A percentile compares a stretch with the other conserved stretches of the same genome.
These are phyloP conservation scores for Glossosoma conforme DNA, from an alignment of 1,140 invertebrate genomes.

Conservation along the genomic window DNA sequence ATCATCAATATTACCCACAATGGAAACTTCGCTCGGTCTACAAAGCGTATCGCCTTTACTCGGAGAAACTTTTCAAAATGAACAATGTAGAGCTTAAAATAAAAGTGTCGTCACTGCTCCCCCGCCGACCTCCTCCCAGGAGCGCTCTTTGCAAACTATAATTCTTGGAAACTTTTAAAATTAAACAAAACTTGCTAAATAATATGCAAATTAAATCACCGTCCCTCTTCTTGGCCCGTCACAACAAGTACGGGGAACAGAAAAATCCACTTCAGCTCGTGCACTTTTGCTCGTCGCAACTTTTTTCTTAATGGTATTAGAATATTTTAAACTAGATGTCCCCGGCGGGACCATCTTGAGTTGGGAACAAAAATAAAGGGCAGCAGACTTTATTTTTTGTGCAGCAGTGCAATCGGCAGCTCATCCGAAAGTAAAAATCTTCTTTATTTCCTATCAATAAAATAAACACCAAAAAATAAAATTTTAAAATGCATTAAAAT, in stretches of 20 bases:
- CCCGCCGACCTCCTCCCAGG: slow-evolving; percentile 7
- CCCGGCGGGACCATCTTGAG: slow-evolving; percentile 5
- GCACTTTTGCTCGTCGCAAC: slow-evolving; percentile 13
- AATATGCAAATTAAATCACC: slow-evolving; percentile 32
- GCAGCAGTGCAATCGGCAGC: too few relatives aligned
- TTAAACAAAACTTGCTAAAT: slow-evolving; percentile 31
- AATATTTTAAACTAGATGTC: slow-evolving; percentile 29
- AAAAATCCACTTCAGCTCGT: slow-evolving; percentile 21
- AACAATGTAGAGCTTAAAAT: slow-evolving; percentile 24
- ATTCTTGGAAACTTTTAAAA: slow-evolving; percentile 31
- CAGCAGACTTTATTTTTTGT: too few relatives aligned
- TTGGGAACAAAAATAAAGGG: too few relatives aligned
- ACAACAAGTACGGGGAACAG: slow-evolving; percentile 20
- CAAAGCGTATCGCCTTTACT: slow-evolving; percentile 5
- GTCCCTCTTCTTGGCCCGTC: slow-evolving; percentile 21
- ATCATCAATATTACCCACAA: slow-evolving; percentile 9
- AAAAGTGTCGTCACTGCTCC: slow-evolving; percentile 27
- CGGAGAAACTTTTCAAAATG: slow-evolving; percentile 21
- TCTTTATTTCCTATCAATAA: too few relatives aligned
- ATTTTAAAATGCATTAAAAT: too few relatives aligned
- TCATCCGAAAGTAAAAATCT: too few relatives aligned
- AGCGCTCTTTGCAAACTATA: slow-evolving; percentile 28
- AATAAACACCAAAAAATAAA: too few relatives aligned
- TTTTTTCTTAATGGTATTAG: slow-evolving; percentile 28
- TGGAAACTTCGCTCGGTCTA: not conserved